phyloP scores from a whole-genome alignment of 2,888 invertebrate genomes.

The Drosophila aldrichi region DNA sequence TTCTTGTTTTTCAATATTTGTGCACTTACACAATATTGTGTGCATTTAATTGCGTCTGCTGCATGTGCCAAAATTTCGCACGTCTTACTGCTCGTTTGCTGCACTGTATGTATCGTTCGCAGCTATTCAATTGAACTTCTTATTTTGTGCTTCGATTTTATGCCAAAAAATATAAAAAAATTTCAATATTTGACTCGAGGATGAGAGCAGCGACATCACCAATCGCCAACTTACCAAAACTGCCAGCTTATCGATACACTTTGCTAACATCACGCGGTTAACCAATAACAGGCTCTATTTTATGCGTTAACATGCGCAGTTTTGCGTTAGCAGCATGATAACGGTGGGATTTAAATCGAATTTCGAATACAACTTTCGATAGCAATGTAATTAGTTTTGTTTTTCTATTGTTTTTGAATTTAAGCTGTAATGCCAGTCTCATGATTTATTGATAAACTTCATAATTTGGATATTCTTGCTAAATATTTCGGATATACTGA shows the following conservation, averaged over 20 bases:
- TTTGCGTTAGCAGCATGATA: conserved; percentile 5
- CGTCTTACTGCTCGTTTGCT: conserved; percentile 17
- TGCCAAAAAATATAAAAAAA: conserved; percentile 44
- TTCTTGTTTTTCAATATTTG: conserved; percentile 18
- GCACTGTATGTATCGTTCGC: conserved; percentile 6
- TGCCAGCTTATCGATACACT: conserved; percentile 22
- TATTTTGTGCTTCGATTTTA: conserved; percentile 32
- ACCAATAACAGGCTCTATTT: not conserved
- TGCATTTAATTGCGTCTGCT: conserved; percentile 39
- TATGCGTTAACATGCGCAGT: conserved; percentile 9
- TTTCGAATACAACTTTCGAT: not conserved
- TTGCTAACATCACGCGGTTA: conserved; percentile 1
- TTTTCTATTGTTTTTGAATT: not conserved
- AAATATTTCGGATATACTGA: conserved; percentile 5
- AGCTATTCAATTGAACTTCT: conserved; percentile 11
- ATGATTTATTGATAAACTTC: conserved; percentile 22
- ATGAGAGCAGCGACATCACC: conserved; percentile 20
- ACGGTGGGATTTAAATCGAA: not conserved
- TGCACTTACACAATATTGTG: conserved; percentile 56
- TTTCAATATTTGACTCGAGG: conserved; percentile 32
- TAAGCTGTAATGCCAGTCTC: conserved; percentile 21
- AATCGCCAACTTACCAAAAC: conserved; percentile 6
- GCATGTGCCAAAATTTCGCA: conserved; percentile 3
- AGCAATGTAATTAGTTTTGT: not conserved
- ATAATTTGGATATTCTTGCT: conserved; percentile 26